Evolutionary conservation across 2,113 vertebrate species (phyloP), one percentile per base, ranked within the genome.

Genomic region (Romanogobio albipinnatus): DNA sequence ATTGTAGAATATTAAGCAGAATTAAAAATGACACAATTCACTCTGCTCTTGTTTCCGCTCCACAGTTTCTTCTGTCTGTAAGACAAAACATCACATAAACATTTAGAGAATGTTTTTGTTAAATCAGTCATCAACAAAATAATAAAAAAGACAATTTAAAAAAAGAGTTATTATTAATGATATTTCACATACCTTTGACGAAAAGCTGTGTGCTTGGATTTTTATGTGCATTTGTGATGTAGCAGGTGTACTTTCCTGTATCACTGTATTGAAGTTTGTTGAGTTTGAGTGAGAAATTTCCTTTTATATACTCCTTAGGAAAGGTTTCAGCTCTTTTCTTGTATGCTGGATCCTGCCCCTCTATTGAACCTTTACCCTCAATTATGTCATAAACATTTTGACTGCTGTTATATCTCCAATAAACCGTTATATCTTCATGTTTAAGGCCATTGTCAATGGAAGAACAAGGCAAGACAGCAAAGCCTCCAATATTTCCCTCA

Each of bases 241-340:
- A 43, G 59, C 84, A 86, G 9, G 39, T 4, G 17, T 76, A 86
- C 0, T 3, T 24, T 66, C 79, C 79, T 3, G 22, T 22, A 68
- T 86, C 78, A 43, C 6, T 66, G 1, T 13, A 1, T 11, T 29
- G 39, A 33, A 86, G 47, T 2, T 45, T 29, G 3, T 11, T 86
- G 47, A 86, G 85, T 68, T 33, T 68, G 49, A 86, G 26, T 15
- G 71, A 76, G 36, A 58, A 86, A 24, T 86, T 76, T 47, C 85
- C 85, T 47, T 81, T 76, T 6, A 19, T 3, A 56, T 56, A 86
- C 10, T 82, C 61, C 0, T 19, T 4, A 10, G 29, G 45, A 2
- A 82, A 76, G 22, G 19, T 58, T 82, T 68, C 24, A 19, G 8
- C 26, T 29, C 59, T 66, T 43, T 66, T 29, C 26, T 49, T 81